Evolutionary conservation across 2,888 invertebrate genomes (phyloP).

Genomic region (Theristus sp.): DNA sequence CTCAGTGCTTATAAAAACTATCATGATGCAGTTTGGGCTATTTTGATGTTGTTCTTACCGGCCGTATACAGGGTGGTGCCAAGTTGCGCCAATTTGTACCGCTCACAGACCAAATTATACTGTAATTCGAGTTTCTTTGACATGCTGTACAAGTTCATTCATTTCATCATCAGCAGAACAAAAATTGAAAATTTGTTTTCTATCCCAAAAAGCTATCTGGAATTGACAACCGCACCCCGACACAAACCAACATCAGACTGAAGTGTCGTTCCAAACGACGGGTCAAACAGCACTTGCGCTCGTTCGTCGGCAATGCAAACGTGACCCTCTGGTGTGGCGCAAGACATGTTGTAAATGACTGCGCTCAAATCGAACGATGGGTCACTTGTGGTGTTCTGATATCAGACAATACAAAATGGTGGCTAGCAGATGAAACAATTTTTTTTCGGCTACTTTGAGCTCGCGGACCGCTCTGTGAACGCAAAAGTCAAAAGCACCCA

Average conservation of each 20-base stretch:
- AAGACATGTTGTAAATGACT: neutral
- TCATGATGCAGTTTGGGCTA: neutral
- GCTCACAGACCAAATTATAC: neutral
- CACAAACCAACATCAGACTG: neutral
- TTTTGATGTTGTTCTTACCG: neutral
- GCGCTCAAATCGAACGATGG: neutral
- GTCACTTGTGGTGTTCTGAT: too few species aligned
- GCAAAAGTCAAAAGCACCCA: too few species aligned
- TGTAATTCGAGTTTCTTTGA: neutral
- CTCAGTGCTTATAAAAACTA: neutral
- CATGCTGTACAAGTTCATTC: too few species aligned
- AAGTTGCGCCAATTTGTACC: neutral
- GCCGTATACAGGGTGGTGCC: neutral
- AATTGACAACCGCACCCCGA: too few species aligned
- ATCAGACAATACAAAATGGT: too few species aligned
- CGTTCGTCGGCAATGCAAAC: neutral
- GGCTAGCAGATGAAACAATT: too few species aligned
- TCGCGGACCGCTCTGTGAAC: too few species aligned
- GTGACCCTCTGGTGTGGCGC: neutral
- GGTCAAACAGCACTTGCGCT: neutral
- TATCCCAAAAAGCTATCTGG: too few species aligned
- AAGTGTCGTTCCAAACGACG: neutral
- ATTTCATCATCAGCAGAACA: too few species aligned
- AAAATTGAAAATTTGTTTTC: too few species aligned
- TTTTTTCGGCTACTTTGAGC: too few species aligned